A percentile compares a stretch with the other conserved stretches of the same genome.
Evolutionary conservation across 2,797 vertebrate species (phyloP).

Genomic region (Poecilia gillii): DNA sequence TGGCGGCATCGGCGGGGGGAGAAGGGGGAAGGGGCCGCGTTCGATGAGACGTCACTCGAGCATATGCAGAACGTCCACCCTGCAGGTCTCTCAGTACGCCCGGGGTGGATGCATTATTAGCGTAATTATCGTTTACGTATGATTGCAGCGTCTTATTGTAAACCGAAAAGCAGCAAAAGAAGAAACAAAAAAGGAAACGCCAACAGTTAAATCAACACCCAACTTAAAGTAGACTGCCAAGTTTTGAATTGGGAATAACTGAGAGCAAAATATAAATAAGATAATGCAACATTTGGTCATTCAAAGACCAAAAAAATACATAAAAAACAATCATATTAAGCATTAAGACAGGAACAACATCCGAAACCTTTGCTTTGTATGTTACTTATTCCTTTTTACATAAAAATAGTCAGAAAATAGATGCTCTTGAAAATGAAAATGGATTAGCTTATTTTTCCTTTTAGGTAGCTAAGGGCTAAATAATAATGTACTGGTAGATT

Average conservation of each 20-base stretch:
- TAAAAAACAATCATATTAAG: neutral
- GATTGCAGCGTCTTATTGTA: neutral
- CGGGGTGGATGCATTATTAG: constrained; percentile 20
- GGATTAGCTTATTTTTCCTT: neutral
- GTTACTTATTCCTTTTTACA: neutral
- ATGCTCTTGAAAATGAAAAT: neutral
- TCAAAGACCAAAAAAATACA: neutral
- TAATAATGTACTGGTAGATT: neutral
- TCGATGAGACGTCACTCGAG: constrained; percentile 17
- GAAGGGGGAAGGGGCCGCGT: neutral
- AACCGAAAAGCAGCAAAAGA: neutral
- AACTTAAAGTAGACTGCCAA: neutral
- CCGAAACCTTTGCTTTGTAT: neutral
- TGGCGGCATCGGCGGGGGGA: constrained; percentile 4
- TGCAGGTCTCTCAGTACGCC: constrained; percentile 23
- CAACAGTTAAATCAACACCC: neutral
- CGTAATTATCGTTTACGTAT: constrained; percentile 45
- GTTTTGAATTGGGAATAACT: neutral
- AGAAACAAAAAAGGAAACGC: neutral
- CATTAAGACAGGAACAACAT: neutral
- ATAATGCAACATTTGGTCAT: constrained; percentile 1
- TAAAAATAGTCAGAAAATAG: neutral
- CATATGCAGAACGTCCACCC: constrained; percentile 65
- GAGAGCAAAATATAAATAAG: neutral
- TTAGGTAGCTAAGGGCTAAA: neutral